Percentiles rank a stretch among this genome's conserved stretches.
These are phyloP conservation scores for Gymnoscelis rufifasciata DNA, from an alignment of 2,888 invertebrate species.

Conservation along the genomic window DNA sequence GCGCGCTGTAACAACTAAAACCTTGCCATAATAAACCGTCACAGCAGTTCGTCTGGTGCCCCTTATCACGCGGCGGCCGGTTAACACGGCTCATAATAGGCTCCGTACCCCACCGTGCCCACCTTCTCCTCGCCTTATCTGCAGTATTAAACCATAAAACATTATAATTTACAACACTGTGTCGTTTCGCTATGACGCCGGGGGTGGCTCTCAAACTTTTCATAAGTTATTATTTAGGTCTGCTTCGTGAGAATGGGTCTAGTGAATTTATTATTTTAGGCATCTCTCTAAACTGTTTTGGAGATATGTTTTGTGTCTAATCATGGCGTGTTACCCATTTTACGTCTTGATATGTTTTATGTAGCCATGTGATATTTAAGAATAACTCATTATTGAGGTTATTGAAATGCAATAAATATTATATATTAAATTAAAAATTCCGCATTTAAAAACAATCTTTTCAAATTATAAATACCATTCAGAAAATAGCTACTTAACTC, in stretches of 20 bases:
- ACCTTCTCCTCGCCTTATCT: constrained; percentile 60
- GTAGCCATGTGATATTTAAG: too few relatives aligned
- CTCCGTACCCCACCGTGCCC: constrained; percentile 43
- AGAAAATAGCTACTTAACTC: too few relatives aligned
- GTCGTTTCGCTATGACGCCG: constrained; percentile 65
- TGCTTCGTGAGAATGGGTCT: constrained; percentile 12
- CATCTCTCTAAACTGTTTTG: too few relatives aligned
- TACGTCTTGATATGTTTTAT: too few relatives aligned
- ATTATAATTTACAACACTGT: constrained; percentile 75
- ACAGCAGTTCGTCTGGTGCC: constrained; percentile 22
- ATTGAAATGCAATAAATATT: too few relatives aligned
- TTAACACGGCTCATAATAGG: constrained; percentile 75
- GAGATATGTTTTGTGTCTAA: background rate
- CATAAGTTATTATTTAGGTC: constrained; percentile 25
- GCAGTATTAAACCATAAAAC: constrained; percentile 79
- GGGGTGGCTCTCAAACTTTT: constrained; percentile 55
- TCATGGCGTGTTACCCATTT: too few relatives aligned
- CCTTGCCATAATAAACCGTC: constrained; percentile 13
- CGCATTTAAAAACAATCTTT: too few relatives aligned
- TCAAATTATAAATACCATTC: too few relatives aligned
- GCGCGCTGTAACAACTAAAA: constrained; percentile 5
- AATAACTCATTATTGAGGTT: too few relatives aligned
- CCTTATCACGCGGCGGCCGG: constrained; percentile 39
- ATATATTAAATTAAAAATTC: too few relatives aligned
- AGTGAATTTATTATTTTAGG: constrained; percentile 2